Evolutionary conservation across 2,888 invertebrate genomes (phyloP).

Genomic region (Yponomeuta evonymella): DNA sequence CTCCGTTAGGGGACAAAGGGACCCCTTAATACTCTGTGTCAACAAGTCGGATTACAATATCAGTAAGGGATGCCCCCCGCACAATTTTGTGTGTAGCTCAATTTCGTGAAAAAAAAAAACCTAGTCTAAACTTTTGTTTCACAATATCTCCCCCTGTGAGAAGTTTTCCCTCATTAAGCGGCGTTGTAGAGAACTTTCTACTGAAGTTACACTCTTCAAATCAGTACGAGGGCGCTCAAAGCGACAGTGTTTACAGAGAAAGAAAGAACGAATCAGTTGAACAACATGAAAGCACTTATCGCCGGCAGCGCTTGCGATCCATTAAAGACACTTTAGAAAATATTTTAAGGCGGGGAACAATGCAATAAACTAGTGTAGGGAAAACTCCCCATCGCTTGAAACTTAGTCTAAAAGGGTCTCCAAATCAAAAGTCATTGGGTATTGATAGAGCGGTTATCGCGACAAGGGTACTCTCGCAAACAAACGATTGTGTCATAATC

Average conservation of each 20-base stretch:
- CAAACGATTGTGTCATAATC: constrained; percentile 36
- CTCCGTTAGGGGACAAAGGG: constrained; percentile 22
- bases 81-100: constrained; percentile 17
- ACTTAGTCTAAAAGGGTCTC: neutral
- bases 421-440: neutral
- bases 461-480: constrained; percentile 33
- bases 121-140: neutral
- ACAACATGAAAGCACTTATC: constrained; percentile 60
- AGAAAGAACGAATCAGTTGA: constrained; percentile 48
- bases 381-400: constrained; percentile 29
- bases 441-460: neutral
- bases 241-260: constrained; percentile 58
- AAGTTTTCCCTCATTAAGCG: neutral
- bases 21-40: constrained; percentile 40
- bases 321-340: constrained; percentile 64
- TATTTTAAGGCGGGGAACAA: constrained; percentile 54
- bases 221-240: constrained; percentile 28
- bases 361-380: constrained; percentile 45
- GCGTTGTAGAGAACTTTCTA: neutral
- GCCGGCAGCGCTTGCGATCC: constrained; percentile 52
- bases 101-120: neutral
- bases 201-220: neutral
- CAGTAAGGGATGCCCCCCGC: constrained; percentile 27
- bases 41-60: constrained; percentile 44
- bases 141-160: neutral